These are phyloP conservation scores for Furnarius figulus DNA, from an alignment of 2,113 vertebrate species.

Conservation along the genomic window DNA sequence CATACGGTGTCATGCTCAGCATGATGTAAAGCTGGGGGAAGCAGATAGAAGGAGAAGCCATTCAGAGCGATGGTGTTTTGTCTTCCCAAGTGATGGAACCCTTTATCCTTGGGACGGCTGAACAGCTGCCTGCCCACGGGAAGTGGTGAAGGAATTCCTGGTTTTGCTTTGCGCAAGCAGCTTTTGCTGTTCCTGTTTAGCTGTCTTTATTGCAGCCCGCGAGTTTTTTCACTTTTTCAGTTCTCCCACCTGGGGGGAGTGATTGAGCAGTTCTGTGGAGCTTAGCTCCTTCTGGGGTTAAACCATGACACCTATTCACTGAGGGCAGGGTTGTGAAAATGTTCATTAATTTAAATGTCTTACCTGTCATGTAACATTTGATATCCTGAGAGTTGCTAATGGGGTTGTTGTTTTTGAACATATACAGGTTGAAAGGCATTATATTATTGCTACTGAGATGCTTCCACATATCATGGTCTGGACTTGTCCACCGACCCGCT, in stretches of 20 bases:
- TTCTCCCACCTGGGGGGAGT: background rate
- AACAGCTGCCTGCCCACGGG: background rate
- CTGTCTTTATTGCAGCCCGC: background rate
- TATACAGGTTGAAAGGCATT: slow-evolving; percentile 96
- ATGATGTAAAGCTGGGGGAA: background rate
- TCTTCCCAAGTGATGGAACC: background rate
- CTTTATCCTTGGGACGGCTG: background rate
- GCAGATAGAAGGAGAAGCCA: background rate
- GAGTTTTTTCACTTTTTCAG: background rate
- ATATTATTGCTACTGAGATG: slow-evolving; percentile 88
- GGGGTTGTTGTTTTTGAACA: slow-evolving; percentile 99
- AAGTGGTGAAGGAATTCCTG: background rate
- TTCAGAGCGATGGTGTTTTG: background rate
- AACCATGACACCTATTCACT: background rate
- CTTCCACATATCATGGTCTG: slow-evolving; percentile 92
- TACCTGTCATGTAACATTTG: slow-evolving; percentile 99
- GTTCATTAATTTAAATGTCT: slow-evolving; percentile 27
- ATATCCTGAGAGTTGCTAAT: slow-evolving; percentile 95
- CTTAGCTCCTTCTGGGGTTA: background rate
- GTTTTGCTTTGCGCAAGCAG: background rate
- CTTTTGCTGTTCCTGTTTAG: background rate
- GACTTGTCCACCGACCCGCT: slow-evolving; percentile 95
- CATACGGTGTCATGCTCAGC: background rate
- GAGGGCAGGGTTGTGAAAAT: background rate
- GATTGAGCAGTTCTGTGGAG: background rate